These are phyloP conservation scores for Nannospalax galili DNA, from an alignment of 2,113 vertebrate species.

Conservation along the genomic window DNA sequence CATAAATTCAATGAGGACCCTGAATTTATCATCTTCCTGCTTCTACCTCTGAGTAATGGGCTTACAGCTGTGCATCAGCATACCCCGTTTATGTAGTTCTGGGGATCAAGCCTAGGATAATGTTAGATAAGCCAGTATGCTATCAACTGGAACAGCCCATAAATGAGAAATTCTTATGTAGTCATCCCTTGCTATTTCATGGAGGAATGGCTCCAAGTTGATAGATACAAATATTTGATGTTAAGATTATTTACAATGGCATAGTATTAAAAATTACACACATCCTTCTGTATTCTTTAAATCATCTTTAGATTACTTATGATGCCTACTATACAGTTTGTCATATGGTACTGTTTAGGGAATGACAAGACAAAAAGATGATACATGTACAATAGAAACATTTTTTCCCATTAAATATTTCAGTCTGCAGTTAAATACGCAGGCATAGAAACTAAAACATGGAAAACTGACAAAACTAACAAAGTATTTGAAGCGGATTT, in stretches of 20 bases:
- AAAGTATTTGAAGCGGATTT: slow-evolving; percentile 36
- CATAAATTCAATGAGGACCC: neutral
- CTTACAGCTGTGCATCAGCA: neutral
- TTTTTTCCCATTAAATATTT: neutral
- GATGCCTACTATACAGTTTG: neutral
- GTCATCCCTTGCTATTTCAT: neutral
- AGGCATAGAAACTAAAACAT: neutral
- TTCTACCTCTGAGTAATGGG: neutral
- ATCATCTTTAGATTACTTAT: neutral
- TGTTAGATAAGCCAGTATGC: neutral
- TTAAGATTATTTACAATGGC: neutral
- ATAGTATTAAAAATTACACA: neutral
- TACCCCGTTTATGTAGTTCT: neutral
- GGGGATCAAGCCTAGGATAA: neutral
- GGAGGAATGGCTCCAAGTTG: neutral
- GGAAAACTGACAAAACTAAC: neutral
- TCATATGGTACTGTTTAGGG: neutral
- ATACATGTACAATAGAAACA: neutral
- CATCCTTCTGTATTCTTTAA: neutral
- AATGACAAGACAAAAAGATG: neutral
- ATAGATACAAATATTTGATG: neutral
- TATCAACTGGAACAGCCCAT: neutral
- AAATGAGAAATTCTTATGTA: neutral
- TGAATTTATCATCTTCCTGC: neutral
- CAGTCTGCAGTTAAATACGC: neutral